Base-by-base conservation (phyloP, 2,888 invertebrate species). In the Platerodrilus igneus region DNA sequence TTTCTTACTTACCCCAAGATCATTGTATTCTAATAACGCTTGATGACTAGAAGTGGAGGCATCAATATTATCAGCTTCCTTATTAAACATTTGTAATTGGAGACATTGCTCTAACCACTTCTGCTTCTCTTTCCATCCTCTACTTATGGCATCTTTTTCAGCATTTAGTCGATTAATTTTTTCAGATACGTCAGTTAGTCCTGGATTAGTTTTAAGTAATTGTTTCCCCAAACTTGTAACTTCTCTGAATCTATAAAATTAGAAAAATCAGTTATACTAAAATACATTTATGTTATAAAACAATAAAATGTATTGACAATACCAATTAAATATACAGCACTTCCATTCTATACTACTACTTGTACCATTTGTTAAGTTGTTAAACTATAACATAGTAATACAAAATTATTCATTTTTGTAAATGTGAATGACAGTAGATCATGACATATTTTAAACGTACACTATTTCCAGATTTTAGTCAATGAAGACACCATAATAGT, bases 1-100 rank as follows among this genome's bases (percentile, higher is more conserved):
- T n/a, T n/a, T n/a, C n/a, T n/a, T n/a, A 67, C 79, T 74, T 64
- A 88, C 88, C 49, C 95, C 96, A 26, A 89, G 75, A 51, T 92
- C 85, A 6, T 78, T 78, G 67, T 87, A 88, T 55, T 94, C 94
- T 11, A 97, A 73, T 69, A 91, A 94, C 0, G 93, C 91, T 64
- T 93, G 87, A 63, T 97, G 95, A 9, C 92, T 89, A 36, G 90
- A 89, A 30, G 91, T 92, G 7, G 89, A 85, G 0, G 96, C 93
- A 69, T 97, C 96, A 48, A 97, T 90, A 64, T 95, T 90, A 64
- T 97, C 96, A 0, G 95, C 95, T 67, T 97, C 97, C 21, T 92
- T 81, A 68, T 93, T 93, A 70, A 95, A 94, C 49, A 86, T 78
- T 68, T 91, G 93, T 42, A 96, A 71, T 53, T 94, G 89, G 18